These are phyloP conservation scores for Brachypteracias leptosomus DNA, from an alignment of 2,113 vertebrate species.

Conservation along the genomic window DNA sequence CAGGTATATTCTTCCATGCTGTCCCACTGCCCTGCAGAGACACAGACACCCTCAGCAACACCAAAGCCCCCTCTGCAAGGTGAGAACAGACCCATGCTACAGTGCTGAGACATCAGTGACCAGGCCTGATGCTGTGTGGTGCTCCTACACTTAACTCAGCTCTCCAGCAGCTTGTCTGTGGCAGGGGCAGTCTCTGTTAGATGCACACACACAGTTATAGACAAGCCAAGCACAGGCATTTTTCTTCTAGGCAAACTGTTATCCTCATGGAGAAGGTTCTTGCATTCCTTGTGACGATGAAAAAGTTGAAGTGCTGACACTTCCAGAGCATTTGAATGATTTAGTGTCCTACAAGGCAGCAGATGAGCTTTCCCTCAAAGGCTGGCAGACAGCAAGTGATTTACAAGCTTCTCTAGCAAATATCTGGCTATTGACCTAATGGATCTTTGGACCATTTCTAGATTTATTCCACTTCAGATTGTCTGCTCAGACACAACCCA, in stretches of 20 bases:
- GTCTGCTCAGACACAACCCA: background rate
- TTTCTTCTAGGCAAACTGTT: background rate
- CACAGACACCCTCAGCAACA: background rate
- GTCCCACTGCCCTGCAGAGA: slow-evolving; percentile 91
- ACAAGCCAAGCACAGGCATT: background rate
- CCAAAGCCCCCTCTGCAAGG: background rate
- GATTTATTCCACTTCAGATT: background rate
- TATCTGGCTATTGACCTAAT: background rate
- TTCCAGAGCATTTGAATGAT: background rate
- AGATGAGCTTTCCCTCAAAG: background rate
- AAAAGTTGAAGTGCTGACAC: background rate
- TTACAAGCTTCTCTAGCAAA: background rate
- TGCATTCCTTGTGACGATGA: background rate
- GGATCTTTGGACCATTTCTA: background rate
- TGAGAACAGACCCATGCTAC: background rate
- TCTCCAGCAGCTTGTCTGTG: background rate
- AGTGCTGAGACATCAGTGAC: background rate
- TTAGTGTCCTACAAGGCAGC: background rate
- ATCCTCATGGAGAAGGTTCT: background rate
- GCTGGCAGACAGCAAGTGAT: background rate
- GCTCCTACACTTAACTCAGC: background rate
- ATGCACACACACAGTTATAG: background rate
- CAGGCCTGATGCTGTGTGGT: background rate
- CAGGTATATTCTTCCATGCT: slow-evolving; percentile 99
- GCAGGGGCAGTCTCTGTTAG: background rate